These are phyloP conservation scores for Oncorhynchus keta DNA, from an alignment of 2,113 vertebrate genomes.

Conservation along the genomic window DNA sequence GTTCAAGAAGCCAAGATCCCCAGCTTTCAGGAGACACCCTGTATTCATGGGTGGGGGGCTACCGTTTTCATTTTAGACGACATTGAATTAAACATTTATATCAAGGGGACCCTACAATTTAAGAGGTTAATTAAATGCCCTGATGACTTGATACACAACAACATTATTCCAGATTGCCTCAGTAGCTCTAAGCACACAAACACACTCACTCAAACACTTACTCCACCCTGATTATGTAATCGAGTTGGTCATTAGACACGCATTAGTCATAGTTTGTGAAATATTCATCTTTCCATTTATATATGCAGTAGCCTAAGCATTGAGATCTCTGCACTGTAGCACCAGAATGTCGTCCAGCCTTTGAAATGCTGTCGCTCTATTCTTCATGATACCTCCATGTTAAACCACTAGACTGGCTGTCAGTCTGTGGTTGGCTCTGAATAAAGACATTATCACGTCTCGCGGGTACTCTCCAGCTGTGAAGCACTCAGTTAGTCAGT, in stretches of 20 bases:
- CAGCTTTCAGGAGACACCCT: too few species aligned
- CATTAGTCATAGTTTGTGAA: too few species aligned
- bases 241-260: background rate
- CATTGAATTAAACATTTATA: background rate
- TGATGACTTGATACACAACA: background rate
- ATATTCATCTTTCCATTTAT: too few species aligned
- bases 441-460: background rate
- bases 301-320: too few species aligned
- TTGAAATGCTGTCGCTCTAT: background rate
- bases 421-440: background rate
- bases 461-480: background rate
- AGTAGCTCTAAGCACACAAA: background rate
- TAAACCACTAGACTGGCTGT: background rate
- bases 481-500: constrained; percentile 6
- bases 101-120: background rate
- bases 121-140: background rate
- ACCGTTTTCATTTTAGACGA: background rate
- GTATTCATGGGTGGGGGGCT: background rate
- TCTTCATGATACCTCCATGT: background rate
- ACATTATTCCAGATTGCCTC: background rate
- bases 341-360: background rate
- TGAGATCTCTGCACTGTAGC: too few species aligned
- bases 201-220: background rate
- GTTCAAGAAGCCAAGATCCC: too few species aligned
- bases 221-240: background rate